Base-by-base conservation (phyloP, 2,113 vertebrate species). In the Dasyprocta punctata region DNA sequence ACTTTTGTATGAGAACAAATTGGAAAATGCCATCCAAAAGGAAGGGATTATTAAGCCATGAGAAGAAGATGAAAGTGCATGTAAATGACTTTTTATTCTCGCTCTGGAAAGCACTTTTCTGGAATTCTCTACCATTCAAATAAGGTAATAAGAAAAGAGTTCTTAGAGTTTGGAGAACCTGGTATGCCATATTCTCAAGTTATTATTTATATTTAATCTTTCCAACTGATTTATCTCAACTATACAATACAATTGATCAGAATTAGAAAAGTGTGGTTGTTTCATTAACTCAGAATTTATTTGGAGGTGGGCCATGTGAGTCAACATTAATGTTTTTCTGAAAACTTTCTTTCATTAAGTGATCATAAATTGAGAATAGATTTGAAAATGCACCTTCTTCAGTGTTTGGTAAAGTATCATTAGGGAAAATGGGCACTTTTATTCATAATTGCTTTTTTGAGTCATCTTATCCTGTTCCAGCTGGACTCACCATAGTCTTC, bases 401-500 rank as follows among this genome's bases (percentile, higher is more conserved):
- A 22, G 33, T 84, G 1, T 52, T 89, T 95, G 3, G 1, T 84
- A 67, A 80, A 75, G 0, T 81, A 61, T 84, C 33, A 54, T 85
- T 90, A 90, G 26, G 49, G 67, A 88, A 96, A 92, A 71, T 49
- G 38, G 5, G 1, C 13, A 84, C 20, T 95, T 89, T 20, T 0
- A 5, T 67, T 94, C 9, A 26, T 38, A 58, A 54, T 30, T 94
- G 16, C 10, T 44, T 73, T 90, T 65, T 73, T 17, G 5, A 75
- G 36, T 41, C 30, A 47, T 61, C 13, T 92, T 96, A 82, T 47
- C 47, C 24, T 88, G 12, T 86, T 91, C 44, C 71, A 93, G 61
- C n/a, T 84, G 33, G 67, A 86, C 60, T 86, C 83, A 71, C 63
- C 38, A 33, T 87, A 30, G n/a, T 87, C 67, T 93, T 96, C 92